Evolutionary conservation across 2,113 vertebrate species (phyloP).

Genomic region (Bufo bufo): DNA sequence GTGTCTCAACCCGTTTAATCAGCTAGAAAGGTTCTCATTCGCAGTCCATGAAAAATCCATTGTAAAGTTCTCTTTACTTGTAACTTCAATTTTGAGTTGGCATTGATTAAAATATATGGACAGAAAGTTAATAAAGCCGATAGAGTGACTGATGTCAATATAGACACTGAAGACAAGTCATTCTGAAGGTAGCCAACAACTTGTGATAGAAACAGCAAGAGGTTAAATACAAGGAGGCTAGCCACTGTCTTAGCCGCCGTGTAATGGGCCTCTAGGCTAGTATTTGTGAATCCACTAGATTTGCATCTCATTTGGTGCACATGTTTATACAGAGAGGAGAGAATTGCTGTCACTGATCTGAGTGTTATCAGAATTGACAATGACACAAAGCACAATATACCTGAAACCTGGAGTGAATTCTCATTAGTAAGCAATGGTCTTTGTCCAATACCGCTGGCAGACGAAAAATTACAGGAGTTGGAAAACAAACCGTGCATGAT

Average conservation of each 20-base stretch:
- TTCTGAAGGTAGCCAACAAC: background rate
- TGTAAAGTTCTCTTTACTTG: background rate
- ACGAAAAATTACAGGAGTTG: background rate
- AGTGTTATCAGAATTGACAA: background rate
- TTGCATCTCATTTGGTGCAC: background rate
- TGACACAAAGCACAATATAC: background rate
- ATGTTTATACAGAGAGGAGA: background rate
- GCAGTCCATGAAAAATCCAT: background rate
- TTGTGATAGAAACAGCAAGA: slow-evolving; percentile 6
- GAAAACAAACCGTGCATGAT: background rate
- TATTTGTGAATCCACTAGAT: background rate
- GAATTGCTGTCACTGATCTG: background rate
- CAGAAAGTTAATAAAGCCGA: background rate
- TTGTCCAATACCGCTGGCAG: background rate
- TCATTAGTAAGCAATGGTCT: background rate
- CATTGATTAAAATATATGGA: slow-evolving; percentile 13
- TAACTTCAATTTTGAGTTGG: slow-evolving; percentile 14
- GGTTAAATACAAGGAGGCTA: background rate
- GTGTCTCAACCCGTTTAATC: background rate
- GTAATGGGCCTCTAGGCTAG: background rate
- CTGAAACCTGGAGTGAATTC: background rate
- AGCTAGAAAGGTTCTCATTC: background rate
- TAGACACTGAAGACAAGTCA: background rate
- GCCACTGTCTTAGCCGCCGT: slow-evolving; percentile 1
- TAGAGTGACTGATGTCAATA: background rate